Evolutionary conservation across 2,797 vertebrate species (phyloP).

Genomic region (Sebastes elongatus): DNA sequence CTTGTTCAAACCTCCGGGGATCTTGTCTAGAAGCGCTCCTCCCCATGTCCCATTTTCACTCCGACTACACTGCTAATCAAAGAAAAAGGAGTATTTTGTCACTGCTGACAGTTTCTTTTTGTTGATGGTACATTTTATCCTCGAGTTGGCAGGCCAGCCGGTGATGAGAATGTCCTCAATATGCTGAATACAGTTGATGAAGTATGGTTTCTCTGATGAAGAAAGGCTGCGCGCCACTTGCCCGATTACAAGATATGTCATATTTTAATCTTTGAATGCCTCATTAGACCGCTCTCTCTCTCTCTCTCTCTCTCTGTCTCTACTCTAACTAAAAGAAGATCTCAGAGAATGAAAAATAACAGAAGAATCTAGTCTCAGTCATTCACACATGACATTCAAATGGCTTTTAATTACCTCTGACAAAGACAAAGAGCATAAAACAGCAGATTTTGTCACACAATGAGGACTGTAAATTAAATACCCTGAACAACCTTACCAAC

Average conservation of each 20-base stretch:
- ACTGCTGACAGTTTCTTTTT: conserved; percentile 25
- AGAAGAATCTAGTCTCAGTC: conserved; percentile 3
- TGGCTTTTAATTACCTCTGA: conserved; percentile 48
- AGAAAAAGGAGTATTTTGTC: conserved; percentile 31
- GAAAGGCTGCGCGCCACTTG: neutral
- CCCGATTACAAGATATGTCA: conserved; percentile 21
- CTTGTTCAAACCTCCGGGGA: conserved; percentile 40
- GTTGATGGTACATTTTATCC: conserved; percentile 19
- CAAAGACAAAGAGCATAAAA: conserved; percentile 36
- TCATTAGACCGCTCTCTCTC: conserved; percentile 26
- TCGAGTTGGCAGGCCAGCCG: neutral
- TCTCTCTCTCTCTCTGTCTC: neutral
- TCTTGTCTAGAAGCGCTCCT: conserved; percentile 35
- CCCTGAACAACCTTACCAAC: conserved; percentile 36
- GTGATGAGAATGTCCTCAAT: conserved; percentile 26
- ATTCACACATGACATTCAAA: conserved; percentile 10
- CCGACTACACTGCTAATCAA: conserved; percentile 23
- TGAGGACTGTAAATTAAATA: conserved; percentile 17
- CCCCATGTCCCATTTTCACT: conserved; percentile 42
- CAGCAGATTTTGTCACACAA: conserved; percentile 12
- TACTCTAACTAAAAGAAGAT: conserved; percentile 7
- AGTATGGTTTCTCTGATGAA: neutral
- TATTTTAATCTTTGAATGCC: conserved; percentile 41
- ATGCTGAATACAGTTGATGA: conserved; percentile 45
- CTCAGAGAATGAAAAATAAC: conserved; percentile 13